Conservation (phyloP, 2,888 invertebrate genomes). For the Plebejus melissa region DNA sequence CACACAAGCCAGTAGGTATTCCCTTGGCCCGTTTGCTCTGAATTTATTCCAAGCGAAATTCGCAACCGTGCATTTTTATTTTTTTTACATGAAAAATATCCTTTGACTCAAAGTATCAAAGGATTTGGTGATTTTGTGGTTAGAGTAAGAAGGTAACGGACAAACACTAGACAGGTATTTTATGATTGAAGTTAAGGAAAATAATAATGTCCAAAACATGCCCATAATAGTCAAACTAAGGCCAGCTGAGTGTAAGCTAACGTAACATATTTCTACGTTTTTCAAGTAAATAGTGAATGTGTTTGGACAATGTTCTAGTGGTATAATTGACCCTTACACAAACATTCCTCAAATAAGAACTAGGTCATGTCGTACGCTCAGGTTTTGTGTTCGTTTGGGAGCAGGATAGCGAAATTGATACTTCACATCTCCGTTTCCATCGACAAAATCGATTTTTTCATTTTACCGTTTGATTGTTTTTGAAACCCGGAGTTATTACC, state of each 20-base stretch:
- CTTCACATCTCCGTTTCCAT: not conserved
- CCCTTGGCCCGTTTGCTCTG: too few species aligned
- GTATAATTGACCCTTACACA: not conserved
- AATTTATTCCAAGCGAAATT: too few species aligned
- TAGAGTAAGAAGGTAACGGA: not conserved
- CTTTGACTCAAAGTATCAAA: too few species aligned
- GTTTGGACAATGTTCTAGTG: not conserved
- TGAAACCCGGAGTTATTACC: not conserved
- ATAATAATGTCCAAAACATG: not conserved
- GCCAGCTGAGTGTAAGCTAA: not conserved
- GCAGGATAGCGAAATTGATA: conserved; percentile 3
- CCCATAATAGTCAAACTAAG: not conserved
- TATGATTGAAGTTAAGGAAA: not conserved
- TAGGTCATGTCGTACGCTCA: not conserved
- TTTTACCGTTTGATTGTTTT: not conserved
- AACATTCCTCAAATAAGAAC: not conserved
- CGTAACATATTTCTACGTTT: not conserved
- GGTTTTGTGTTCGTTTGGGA: conserved; percentile 2
- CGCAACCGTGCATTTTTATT: too few species aligned
- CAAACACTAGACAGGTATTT: not conserved
- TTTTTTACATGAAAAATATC: too few species aligned
- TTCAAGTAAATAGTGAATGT: not conserved
- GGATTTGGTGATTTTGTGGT: too few species aligned
- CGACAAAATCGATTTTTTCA: not conserved
- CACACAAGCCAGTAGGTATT: too few species aligned